phyloP scores from a whole-genome alignment of 2,797 vertebrate species.

The Trachops cirrhosus region DNA sequence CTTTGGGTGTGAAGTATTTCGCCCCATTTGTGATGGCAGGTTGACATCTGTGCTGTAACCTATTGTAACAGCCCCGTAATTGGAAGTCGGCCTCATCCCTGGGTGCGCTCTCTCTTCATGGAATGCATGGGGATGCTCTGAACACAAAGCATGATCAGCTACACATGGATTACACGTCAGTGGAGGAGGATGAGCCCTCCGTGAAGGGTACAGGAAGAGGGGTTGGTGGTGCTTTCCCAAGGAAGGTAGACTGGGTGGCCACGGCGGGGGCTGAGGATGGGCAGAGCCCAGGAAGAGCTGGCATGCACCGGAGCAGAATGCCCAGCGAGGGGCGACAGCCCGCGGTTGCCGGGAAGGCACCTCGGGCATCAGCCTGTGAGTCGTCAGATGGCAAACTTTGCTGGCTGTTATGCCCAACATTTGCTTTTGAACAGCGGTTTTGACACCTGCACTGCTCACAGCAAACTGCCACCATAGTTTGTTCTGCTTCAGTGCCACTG shows the following conservation, averaged over 20 bases:
- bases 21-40: constrained; percentile 65
- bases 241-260: neutral
- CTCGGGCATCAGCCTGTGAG: constrained; percentile 65
- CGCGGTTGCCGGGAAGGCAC: neutral
- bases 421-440: constrained; percentile 75
- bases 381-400: constrained; percentile 68
- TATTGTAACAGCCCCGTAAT: constrained; percentile 13
- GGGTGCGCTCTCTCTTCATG: neutral
- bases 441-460: constrained; percentile 80
- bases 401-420: constrained; percentile 67
- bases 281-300: neutral
- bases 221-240: constrained; percentile 1
- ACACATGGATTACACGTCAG: neutral
- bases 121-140: neutral
- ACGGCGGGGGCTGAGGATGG: neutral
- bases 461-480: constrained; percentile 81
- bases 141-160: constrained; percentile 43
- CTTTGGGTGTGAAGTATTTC: constrained; percentile 59
- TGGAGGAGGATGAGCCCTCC: fast-evolving
- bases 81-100: constrained; percentile 43
- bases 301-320: neutral
- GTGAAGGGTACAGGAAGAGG: neutral
- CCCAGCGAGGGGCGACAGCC: neutral
- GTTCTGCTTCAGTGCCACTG: constrained; percentile 83
- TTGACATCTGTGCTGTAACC: constrained; percentile 46